These are phyloP conservation scores for Centruroides sculpturatus DNA, from an alignment of 1,140 invertebrate species.

Conservation along the genomic window DNA sequence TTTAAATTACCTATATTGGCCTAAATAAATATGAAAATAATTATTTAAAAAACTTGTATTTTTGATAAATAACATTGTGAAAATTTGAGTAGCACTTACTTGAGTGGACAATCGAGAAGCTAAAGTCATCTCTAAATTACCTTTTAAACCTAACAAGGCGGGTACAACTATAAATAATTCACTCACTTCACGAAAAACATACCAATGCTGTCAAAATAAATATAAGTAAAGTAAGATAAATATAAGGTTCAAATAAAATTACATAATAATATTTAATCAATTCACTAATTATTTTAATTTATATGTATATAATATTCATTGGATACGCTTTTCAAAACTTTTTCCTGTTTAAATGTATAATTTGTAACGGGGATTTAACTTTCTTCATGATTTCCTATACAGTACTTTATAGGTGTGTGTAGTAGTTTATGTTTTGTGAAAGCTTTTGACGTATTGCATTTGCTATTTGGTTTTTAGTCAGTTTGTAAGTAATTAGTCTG, in stretches of 20 bases:
- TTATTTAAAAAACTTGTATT: too few species aligned
- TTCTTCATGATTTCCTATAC: too few species aligned
- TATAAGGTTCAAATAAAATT: neutral
- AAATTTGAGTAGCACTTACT: neutral
- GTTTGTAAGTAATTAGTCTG: too few species aligned
- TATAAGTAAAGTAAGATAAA: neutral
- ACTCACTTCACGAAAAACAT: conserved; percentile 65
- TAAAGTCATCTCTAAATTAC: conserved; percentile 94
- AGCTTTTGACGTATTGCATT: too few species aligned
- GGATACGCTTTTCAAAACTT: too few species aligned
- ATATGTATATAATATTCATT: too few species aligned
- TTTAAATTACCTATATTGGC: conserved; percentile 54
- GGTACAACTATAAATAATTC: conserved; percentile 90
- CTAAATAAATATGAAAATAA: conserved; percentile 11
- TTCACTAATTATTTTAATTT: too few species aligned
- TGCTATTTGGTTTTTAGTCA: too few species aligned
- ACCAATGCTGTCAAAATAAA: conserved; percentile 54
- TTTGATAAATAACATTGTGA: neutral
- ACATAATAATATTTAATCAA: neutral
- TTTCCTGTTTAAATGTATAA: too few species aligned
- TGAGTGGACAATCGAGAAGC: conserved; percentile 81
- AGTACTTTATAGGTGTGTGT: too few species aligned
- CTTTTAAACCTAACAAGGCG: conserved; percentile 82
- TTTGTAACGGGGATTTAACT: too few species aligned
- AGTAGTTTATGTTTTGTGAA: too few species aligned